Percentiles rank a stretch among this genome's conserved stretches.
These are phyloP conservation scores for Strigamia maritima DNA, from an alignment of 2,888 invertebrate genomes.

Conservation along the genomic window DNA sequence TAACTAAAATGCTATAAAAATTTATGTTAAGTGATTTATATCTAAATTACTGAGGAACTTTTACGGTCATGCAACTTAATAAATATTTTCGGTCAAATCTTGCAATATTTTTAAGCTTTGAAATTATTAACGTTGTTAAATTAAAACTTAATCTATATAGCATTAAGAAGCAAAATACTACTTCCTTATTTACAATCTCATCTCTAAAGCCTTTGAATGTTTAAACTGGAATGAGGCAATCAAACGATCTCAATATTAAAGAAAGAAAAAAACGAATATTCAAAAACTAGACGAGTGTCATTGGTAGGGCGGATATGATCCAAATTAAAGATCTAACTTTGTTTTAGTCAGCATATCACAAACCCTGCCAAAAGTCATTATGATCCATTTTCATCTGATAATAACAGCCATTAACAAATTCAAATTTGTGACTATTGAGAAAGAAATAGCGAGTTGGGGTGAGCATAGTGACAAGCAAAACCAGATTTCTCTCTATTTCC, in stretches of 20 bases:
- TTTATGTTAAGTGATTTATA: too few species aligned
- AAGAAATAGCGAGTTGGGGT: constrained; percentile 12
- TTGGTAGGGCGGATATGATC: constrained; percentile 24
- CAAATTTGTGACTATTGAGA: constrained; percentile 26
- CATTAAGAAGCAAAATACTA: background rate
- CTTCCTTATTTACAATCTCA: background rate
- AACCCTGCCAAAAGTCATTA: constrained; percentile 19
- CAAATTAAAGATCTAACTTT: constrained; percentile 21
- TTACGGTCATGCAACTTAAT: too few species aligned
- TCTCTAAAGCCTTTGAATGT: background rate
- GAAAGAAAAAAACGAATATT: background rate
- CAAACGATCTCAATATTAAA: background rate
- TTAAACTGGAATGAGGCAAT: background rate
- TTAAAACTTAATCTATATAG: background rate
- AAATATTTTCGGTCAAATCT: too few species aligned
- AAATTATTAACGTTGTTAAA: background rate
- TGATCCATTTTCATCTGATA: constrained; percentile 29
- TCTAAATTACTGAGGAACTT: too few species aligned
- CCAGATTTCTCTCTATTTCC: constrained; percentile 17
- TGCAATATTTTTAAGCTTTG: too few species aligned
- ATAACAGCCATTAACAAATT: constrained; percentile 29
- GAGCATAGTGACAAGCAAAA: constrained; percentile 1
- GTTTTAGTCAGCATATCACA: constrained; percentile 13
- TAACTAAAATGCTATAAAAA: too few species aligned
- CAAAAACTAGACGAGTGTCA: background rate